phyloP scores from a whole-genome alignment of 2,113 vertebrate species.

The Taxidea taxus region DNA sequence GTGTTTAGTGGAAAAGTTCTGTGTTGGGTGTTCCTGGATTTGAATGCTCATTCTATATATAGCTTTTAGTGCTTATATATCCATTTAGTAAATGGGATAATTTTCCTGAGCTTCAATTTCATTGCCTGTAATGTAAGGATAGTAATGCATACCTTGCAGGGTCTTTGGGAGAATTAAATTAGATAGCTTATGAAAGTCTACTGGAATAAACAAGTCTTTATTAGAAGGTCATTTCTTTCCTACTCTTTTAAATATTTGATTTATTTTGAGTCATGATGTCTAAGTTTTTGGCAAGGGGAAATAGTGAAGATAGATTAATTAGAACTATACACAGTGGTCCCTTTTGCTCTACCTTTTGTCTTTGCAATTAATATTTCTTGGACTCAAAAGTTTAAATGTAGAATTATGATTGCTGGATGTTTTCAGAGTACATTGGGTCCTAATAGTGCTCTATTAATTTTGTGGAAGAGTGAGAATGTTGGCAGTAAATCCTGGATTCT shows the following conservation, averaged over 20 bases:
- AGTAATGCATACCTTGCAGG: background rate
- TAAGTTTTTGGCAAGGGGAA: slow-evolving; percentile 16
- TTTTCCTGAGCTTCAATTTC: background rate
- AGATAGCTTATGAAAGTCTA: background rate
- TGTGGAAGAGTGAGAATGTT: slow-evolving; percentile 42
- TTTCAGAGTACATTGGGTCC: slow-evolving; percentile 40
- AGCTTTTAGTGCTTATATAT: background rate
- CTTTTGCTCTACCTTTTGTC: background rate
- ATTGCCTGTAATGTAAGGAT: background rate
- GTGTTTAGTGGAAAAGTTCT: background rate
- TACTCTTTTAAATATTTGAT: slow-evolving; percentile 13
- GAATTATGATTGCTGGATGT: slow-evolving; percentile 31
- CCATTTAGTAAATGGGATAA: background rate
- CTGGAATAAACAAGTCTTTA: slow-evolving; percentile 4
- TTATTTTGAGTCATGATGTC: slow-evolving; percentile 11
- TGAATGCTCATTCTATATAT: background rate
- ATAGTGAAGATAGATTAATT: slow-evolving; percentile 9
- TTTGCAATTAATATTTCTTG: slow-evolving; percentile 34
- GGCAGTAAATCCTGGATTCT: slow-evolving; percentile 31
- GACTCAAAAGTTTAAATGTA: background rate
- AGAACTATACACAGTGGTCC: background rate
- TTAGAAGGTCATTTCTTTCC: slow-evolving; percentile 11
- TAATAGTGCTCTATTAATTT: slow-evolving; percentile 7
- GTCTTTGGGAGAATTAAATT: background rate
- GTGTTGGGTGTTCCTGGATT: background rate